Evolutionary conservation across 2,797 vertebrate genomes (phyloP).

Genomic region (Yasuhikotakia modesta): DNA sequence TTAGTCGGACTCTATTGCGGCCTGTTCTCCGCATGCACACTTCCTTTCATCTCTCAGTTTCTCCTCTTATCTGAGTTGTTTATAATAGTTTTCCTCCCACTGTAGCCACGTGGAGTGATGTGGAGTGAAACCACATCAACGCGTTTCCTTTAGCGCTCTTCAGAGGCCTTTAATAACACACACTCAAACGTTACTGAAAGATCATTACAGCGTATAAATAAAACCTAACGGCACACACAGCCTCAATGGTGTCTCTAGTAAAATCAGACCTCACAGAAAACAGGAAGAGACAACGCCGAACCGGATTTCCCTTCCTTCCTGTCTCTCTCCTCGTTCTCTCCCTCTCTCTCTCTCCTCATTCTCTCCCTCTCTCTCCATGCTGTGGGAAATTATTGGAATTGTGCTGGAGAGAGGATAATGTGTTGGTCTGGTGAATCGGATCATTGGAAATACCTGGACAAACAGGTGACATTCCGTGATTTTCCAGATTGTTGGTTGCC

Average conservation of each 20-base stretch:
- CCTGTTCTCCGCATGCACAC: background rate
- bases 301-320: conserved; percentile 69
- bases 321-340: conserved; percentile 41
- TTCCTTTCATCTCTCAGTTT: conserved; percentile 12
- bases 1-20: conserved; percentile 2
- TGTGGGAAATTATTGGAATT: conserved; percentile 44
- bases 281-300: conserved; percentile 82
- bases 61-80: conserved; percentile 53
- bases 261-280: conserved; percentile 72
- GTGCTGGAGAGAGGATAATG: conserved; percentile 57
- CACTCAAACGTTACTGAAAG: background rate
- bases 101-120: background rate
- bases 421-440: conserved; percentile 63
- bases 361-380: conserved; percentile 2
- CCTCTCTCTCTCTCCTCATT: conserved; percentile 16
- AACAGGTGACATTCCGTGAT: conserved; percentile 47
- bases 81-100: conserved; percentile 18
- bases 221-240: background rate
- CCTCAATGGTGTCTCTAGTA: conserved; percentile 44
- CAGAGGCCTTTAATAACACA: background rate
- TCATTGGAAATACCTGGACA: conserved; percentile 59
- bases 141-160: background rate
- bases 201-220: background rate
- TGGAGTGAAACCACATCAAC: background rate
- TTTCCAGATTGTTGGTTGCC: background rate